Percentiles rank a stretch among this genome's conserved stretches.
phyloP scores from a whole-genome alignment of 2,113 vertebrate species.

The Trachemys scripta region DNA sequence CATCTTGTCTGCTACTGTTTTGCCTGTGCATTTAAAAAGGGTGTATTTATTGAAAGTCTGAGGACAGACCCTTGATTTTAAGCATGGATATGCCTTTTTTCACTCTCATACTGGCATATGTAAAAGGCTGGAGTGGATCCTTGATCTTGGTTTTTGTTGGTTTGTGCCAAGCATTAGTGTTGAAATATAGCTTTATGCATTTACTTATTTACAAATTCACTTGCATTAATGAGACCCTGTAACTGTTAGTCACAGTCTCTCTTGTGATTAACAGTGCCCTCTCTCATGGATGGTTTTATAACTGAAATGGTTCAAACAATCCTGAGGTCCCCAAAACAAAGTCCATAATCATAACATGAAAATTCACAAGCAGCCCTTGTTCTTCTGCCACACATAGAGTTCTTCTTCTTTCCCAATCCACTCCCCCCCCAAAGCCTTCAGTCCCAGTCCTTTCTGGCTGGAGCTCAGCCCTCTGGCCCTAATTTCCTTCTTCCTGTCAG shows the following conservation, averaged over 20 bases:
- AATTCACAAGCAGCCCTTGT: background rate
- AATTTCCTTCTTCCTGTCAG: background rate
- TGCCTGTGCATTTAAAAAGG: background rate
- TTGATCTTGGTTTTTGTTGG: background rate
- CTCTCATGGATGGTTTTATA: background rate
- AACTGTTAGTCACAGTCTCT: background rate
- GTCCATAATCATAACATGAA: background rate
- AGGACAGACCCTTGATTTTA: background rate
- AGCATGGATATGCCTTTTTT: background rate
- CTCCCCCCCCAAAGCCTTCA: background rate
- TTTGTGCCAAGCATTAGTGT: background rate
- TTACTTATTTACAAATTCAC: background rate
- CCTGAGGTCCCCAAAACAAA: background rate
- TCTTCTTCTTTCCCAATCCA: background rate
- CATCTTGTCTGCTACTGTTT: background rate
- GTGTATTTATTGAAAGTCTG: background rate
- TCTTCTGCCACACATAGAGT: background rate
- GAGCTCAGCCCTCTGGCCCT: background rate
- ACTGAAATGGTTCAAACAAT: background rate
- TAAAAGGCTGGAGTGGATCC: background rate
- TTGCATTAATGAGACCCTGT: background rate
- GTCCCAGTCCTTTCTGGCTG: background rate
- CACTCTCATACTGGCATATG: background rate
- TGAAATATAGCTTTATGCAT: background rate
- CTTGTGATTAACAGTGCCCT: background rate